These are phyloP conservation scores for Syrrhaptes paradoxus DNA, from an alignment of 2,113 vertebrate species.

Conservation along the genomic window DNA sequence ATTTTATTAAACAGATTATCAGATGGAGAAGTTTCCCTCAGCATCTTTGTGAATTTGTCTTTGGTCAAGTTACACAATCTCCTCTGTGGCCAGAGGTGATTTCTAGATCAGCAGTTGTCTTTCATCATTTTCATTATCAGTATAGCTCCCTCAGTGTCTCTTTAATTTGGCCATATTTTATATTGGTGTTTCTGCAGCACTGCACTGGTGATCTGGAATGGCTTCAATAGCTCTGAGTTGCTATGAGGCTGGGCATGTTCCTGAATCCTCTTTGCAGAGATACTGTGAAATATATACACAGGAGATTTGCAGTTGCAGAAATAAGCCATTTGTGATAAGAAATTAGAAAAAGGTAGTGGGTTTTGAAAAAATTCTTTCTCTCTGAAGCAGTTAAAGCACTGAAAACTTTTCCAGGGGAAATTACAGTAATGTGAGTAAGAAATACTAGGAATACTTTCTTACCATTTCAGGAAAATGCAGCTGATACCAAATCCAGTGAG, in stretches of 20 bases:
- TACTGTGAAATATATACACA: background rate
- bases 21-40: background rate
- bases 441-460: background rate
- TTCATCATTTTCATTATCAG: background rate
- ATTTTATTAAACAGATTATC: background rate
- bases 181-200: background rate
- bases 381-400: background rate
- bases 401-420: background rate
- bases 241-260: background rate
- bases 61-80: background rate
- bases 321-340: background rate
- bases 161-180: background rate
- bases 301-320: background rate
- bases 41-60: background rate
- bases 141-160: background rate
- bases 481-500: background rate
- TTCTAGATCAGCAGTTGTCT: background rate
- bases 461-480: background rate
- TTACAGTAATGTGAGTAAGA: background rate
- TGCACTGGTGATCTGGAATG: background rate
- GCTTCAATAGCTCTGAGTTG: background rate
- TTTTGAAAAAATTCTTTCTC: background rate
- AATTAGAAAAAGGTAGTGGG: background rate
- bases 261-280: background rate
- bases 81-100: background rate